phyloP scores from a whole-genome alignment of 30 jellyfish, hydroid and myxozoan genomes.

The Haliclystus octoradiatus region DNA sequence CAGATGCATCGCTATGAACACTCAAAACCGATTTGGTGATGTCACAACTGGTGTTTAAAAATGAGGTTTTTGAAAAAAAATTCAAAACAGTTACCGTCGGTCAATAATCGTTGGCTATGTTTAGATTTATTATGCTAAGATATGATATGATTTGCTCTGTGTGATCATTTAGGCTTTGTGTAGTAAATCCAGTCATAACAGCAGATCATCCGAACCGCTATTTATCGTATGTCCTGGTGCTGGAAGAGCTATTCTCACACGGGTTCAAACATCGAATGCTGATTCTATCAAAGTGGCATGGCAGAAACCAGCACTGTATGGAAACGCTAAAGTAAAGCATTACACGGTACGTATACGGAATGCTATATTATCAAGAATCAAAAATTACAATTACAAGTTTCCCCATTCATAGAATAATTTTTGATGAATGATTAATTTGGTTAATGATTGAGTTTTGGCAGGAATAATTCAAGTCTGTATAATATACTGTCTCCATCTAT shows the following conservation, averaged over 20 bases:
- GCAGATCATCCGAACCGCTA: conserved; percentile 17
- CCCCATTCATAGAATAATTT: background rate
- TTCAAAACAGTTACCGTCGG: no score
- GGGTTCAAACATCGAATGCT: conserved; percentile 30
- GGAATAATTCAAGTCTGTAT: no score
- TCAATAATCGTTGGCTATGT: no score
- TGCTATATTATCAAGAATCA: background rate
- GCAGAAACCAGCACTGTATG: conserved; percentile 29
- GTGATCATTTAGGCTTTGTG: conserved; percentile 34
- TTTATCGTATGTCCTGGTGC: conserved; percentile 41
- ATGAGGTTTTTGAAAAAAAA: no score
- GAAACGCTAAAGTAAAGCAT: conserved; percentile 23
- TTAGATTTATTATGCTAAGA: no score
- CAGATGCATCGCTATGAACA: no score
- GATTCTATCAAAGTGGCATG: conserved; percentile 36
- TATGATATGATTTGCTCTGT: no score
- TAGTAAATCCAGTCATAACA: conserved; percentile 33
- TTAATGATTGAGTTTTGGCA: no score
- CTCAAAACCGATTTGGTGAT: no score
- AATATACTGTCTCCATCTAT: no score
- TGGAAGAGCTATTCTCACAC: conserved; percentile 8
- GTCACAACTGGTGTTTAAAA: no score
- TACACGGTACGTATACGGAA: conserved; percentile 17
- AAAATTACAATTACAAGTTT: background rate
- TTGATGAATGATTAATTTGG: no score